Percentiles rank a stretch among this genome's conserved stretches.
These are phyloP conservation scores for Boulengeromyrus knoepffleri DNA, from an alignment of 2,113 vertebrate species.

Conservation along the genomic window DNA sequence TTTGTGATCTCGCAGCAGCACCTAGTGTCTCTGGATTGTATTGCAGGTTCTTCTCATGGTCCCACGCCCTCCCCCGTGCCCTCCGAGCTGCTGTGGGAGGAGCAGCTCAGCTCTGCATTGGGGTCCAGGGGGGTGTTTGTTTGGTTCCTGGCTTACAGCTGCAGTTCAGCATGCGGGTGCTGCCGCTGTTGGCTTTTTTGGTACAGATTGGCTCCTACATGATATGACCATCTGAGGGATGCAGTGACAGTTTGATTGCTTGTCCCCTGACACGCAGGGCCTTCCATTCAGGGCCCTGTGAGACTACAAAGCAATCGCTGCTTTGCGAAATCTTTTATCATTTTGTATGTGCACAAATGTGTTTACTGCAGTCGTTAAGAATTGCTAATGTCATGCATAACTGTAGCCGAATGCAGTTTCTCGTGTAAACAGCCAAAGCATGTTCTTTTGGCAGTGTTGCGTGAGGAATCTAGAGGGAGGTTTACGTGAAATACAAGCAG, in stretches of 20 bases:
- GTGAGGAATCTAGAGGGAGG: neutral
- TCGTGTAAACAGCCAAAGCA: neutral
- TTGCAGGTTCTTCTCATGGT: slow-evolving; percentile 32
- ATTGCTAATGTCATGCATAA: neutral
- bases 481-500: neutral
- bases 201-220: neutral
- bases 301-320: neutral
- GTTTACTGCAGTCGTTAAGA: neutral
- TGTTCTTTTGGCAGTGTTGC: neutral
- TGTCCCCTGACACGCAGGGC: neutral
- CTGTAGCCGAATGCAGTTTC: neutral
- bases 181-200: neutral
- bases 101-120: neutral
- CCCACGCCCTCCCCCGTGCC: neutral
- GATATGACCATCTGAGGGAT: neutral
- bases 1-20: slow-evolving; percentile 61
- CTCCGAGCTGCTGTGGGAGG: neutral
- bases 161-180: neutral
- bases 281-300: neutral
- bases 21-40: slow-evolving; percentile 53
- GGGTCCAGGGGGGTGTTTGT: neutral
- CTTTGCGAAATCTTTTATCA: neutral
- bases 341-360: neutral
- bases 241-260: neutral
- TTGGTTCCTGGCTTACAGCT: neutral